Conservation (phyloP, 2,797 vertebrate genomes). For the Leucoraja ocellata region DNA sequence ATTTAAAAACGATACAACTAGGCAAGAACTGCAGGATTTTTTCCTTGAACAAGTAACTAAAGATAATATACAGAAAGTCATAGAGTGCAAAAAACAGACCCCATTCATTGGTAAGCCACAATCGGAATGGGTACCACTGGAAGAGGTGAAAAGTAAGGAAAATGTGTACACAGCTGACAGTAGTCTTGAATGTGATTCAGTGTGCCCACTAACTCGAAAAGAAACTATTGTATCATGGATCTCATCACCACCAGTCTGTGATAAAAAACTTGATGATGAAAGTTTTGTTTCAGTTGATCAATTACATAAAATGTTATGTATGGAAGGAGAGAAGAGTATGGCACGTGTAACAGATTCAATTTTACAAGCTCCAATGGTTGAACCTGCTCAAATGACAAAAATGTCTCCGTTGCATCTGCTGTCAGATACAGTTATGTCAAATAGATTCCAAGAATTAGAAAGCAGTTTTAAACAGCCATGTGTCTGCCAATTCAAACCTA, state of each 20-base stretch:
- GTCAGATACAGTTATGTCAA: slow-evolving; percentile 13
- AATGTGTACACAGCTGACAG: neutral
- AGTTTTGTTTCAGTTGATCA: slow-evolving; percentile 3
- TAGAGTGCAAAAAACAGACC: neutral
- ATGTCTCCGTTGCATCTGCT: neutral
- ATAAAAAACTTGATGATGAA: neutral
- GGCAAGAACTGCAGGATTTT: slow-evolving; percentile 24
- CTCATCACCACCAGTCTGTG: neutral
- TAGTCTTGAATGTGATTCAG: neutral
- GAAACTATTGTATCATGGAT: neutral
- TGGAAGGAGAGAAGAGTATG: neutral
- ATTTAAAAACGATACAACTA: slow-evolving; percentile 23
- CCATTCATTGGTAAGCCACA: neutral
- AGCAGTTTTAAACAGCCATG: neutral
- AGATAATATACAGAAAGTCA: slow-evolving; percentile 8
- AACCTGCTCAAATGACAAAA: neutral
- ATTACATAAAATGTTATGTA: neutral
- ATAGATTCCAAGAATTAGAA: slow-evolving; percentile 20
- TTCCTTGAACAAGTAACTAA: slow-evolving; percentile 25
- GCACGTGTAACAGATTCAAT: neutral
- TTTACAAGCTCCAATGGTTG: neutral
- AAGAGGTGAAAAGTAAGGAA: neutral
- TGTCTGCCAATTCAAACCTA: neutral
- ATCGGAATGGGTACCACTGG: neutral
- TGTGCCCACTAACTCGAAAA: slow-evolving; percentile 23